Evolutionary conservation across 2,113 vertebrate genomes (phyloP).

Genomic region (Verasper variegatus): DNA sequence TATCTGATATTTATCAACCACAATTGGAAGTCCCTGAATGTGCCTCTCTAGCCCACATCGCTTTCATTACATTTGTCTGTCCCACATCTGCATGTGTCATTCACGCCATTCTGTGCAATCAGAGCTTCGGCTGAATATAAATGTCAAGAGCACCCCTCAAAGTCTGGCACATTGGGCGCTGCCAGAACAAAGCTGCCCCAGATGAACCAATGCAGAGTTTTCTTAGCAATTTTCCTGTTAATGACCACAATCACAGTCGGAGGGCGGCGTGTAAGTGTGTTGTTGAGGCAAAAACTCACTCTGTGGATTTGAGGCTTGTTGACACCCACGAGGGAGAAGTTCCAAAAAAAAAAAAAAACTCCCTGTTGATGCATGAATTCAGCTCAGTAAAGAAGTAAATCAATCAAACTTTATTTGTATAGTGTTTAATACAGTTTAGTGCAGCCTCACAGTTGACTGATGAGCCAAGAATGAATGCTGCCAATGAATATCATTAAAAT

Average conservation of each 20-base stretch:
- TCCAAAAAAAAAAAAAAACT: neutral
- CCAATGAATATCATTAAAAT: too few species aligned
- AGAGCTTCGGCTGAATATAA: constrained; percentile 34
- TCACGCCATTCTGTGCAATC: neutral
- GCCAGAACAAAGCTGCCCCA: constrained; percentile 24
- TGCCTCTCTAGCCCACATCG: constrained; percentile 4
- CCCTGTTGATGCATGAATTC: neutral
- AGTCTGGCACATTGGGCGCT: constrained; percentile 38
- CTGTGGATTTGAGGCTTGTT: constrained; percentile 21
- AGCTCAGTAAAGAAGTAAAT: neutral
- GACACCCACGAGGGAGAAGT: constrained; percentile 19
- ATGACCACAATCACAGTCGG: constrained; percentile 34
- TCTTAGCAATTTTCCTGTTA: constrained; percentile 29
- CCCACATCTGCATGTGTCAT: constrained; percentile 23
- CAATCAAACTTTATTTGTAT: neutral
- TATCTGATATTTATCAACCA: constrained; percentile 41
- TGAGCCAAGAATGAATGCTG: too few species aligned
- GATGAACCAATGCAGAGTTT: constrained; percentile 25
- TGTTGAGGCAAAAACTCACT: neutral
- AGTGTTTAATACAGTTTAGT: neutral
- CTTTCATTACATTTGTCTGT: constrained; percentile 49
- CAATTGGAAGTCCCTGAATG: neutral
- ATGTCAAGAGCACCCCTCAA: constrained; percentile 65
- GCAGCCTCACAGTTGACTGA: too few species aligned
- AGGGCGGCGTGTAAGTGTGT: constrained; percentile 26